A percentile compares a stretch with the other conserved stretches of the same genome.
Conservation (phyloP, 2,797 vertebrate genomes). For the Philypnodon macrostomus region DNA sequence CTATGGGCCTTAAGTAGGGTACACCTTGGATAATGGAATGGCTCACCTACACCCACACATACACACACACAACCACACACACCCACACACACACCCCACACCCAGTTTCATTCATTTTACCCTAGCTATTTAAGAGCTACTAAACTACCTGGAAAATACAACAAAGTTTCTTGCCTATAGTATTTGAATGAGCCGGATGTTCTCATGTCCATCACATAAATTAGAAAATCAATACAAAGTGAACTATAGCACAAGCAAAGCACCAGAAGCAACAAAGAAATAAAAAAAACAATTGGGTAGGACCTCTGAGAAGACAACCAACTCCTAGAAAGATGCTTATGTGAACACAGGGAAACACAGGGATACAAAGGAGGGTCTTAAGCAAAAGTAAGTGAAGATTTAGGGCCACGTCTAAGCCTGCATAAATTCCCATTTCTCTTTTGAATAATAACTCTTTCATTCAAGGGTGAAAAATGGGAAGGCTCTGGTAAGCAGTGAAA, state of each 20-base stretch:
- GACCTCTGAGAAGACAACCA: conserved; percentile 17
- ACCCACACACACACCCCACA: too few species aligned
- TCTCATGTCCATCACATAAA: conserved; percentile 5
- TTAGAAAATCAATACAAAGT: conserved; percentile 12
- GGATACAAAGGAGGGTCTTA: conserved; percentile 11
- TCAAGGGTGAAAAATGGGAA: conserved; percentile 58
- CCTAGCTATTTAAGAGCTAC: too few species aligned
- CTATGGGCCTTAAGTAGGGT: too few species aligned
- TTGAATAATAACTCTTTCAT: conserved; percentile 68
- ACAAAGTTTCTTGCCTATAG: not conserved
- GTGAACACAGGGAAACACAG: conserved; percentile 17
- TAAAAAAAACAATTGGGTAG: conserved; percentile 3
- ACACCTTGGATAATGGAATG: too few species aligned
- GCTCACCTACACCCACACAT: too few species aligned
- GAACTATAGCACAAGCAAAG: conserved; percentile 16
- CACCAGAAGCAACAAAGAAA: conserved; percentile 4
- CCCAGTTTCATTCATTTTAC: too few species aligned
- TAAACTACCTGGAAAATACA: conserved; percentile 3
- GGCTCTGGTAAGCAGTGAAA: conserved; percentile 61
- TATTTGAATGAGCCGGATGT: not conserved
- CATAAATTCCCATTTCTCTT: conserved; percentile 67
- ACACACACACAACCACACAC: too few species aligned
- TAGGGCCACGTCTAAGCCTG: conserved; percentile 62
- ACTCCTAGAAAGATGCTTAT: conserved; percentile 19
- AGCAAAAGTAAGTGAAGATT: conserved; percentile 45